phyloP scores from a whole-genome alignment of 2,113 vertebrate genomes.

The Channa argus region DNA sequence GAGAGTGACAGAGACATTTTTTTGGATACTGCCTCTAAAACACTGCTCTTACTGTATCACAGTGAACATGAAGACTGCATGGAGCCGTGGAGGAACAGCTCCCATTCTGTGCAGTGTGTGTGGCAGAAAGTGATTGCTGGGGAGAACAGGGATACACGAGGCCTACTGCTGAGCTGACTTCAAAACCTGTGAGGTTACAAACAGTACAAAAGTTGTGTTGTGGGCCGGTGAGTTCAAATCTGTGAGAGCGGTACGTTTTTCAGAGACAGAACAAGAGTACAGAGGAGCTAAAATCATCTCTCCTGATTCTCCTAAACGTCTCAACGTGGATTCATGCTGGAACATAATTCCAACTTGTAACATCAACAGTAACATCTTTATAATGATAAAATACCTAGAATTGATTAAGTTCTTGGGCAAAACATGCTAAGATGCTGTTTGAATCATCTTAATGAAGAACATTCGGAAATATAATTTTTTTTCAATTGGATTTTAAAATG shows the following conservation, averaged over 20 bases:
- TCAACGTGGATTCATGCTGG: not conserved
- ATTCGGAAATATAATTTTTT: not conserved
- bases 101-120: conserved; percentile 31
- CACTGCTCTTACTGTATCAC: conserved; percentile 54
- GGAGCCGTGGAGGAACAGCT: conserved; percentile 29
- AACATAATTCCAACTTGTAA: not conserved
- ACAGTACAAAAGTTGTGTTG: conserved; percentile 33
- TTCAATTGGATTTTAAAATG: not conserved
- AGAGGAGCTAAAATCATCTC: conserved; percentile 1
- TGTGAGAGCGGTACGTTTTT: conserved; percentile 36
- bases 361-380: too few species aligned
- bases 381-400: too few species aligned
- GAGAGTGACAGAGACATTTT: conserved; percentile 61
- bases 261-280: conserved; percentile 1
- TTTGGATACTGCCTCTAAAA: conserved; percentile 52
- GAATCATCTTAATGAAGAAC: not conserved
- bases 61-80: conserved; percentile 62
- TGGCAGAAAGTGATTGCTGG: conserved; percentile 42
- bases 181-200: conserved; percentile 56
- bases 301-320: not conserved
- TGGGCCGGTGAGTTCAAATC: conserved; percentile 42
- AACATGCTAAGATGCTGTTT: not conserved
- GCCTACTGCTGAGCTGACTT: conserved; percentile 62
- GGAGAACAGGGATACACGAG: conserved; percentile 47
- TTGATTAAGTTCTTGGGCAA: too few species aligned